Base-by-base conservation (phyloP, 2,797 vertebrate genomes). In the Pseudotriccus pelzelni region DNA sequence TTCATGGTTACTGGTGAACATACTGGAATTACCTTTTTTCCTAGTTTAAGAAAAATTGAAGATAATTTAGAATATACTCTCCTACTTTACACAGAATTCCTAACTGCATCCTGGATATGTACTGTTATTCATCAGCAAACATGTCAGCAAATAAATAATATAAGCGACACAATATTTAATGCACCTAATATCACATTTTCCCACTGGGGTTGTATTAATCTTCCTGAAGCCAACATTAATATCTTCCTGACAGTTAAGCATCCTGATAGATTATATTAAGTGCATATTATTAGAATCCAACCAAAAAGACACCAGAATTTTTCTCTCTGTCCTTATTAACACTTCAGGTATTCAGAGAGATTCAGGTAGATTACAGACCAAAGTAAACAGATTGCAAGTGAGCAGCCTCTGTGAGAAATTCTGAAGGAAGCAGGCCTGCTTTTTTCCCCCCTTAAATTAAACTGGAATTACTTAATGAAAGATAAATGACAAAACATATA, bases 181-280 rank as follows among this genome's bases (percentile, higher is more conserved):
- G 1, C 20, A 73, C 91, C 63, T 56, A 81, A 89, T 77, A 58
- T 17, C 28, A 72, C 62, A 63, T 92, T 96, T 96, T 96, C 73
- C 70, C 85, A 90, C 39, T 77, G 15, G 36, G 30, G 21, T 75
- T 39, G 20, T 73, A 79, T 95, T 96, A 90, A 92, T 93, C 66
- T 94, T 96, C 60, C 78, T 53, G n/a, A 94, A 93, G 34, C 19
- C 62, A 96, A 96, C 91, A 94, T 84, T 80, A 94, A 93, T 81
- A 96, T 81, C 46, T 18, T 96, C 22, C 41, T 95, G 39, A 76
- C 70, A 92, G 73, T 91, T 93, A 88, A 94, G 41, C 55, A 92
- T 83, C 77, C 67, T 85, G 75, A 91, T 56, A 82, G 80, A 90
- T 92, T 79, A 92, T 77, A 75, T 91, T 52, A 95, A 90, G 59